Conservation (phyloP, 2,113 vertebrate species). For the Centropus unirufus region DNA sequence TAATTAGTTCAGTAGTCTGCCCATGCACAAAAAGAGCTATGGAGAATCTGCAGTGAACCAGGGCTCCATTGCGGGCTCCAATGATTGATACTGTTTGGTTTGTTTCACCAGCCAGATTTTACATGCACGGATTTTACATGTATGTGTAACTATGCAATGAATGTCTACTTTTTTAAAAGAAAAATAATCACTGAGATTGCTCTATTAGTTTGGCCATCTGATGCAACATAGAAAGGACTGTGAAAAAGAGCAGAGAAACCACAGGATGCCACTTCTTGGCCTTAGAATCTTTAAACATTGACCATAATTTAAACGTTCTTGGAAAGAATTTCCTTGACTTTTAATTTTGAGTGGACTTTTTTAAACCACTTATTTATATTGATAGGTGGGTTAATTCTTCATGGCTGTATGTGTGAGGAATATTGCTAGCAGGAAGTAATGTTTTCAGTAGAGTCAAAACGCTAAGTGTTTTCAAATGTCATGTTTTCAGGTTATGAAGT, state of each 20-base stretch:
- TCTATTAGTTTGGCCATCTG: neutral
- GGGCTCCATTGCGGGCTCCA: no score
- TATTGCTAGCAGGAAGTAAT: neutral
- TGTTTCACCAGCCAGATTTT: neutral
- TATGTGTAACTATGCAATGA: neutral
- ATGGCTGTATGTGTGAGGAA: neutral
- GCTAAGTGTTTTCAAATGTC: neutral
- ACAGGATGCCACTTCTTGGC: neutral
- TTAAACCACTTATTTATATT: conserved; percentile 3
- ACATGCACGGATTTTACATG: neutral
- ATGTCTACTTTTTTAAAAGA: no score
- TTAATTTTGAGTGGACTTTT: conserved; percentile 35
- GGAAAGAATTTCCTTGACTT: conserved; percentile 1
- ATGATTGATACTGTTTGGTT: accelerated
- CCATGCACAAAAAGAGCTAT: neutral
- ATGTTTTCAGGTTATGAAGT: neutral
- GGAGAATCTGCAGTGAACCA: neutral
- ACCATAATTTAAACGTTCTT: conserved; percentile 14
- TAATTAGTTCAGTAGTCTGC: neutral
- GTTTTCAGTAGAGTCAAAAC: neutral
- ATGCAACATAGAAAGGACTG: neutral
- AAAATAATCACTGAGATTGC: neutral
- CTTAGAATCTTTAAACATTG: neutral
- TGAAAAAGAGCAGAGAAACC: neutral
- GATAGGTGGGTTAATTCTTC: neutral